Percentiles rank a stretch among this genome's conserved stretches.
Evolutionary conservation across 2,888 invertebrate genomes (phyloP).

Genomic region (Thereva nobilitata): DNA sequence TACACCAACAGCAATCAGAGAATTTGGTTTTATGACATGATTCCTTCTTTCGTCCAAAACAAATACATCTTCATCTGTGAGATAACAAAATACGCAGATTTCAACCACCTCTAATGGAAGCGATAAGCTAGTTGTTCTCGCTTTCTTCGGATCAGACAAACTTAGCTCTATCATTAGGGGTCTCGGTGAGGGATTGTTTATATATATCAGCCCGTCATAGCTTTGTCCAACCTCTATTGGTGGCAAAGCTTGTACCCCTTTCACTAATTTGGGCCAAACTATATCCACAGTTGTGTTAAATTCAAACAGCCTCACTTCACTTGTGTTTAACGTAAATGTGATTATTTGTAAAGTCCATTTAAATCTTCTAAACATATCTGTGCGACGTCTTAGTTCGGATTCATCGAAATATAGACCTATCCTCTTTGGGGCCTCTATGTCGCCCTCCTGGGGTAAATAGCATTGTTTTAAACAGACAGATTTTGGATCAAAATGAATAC

Average conservation of each 20-base stretch:
- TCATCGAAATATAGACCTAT: slow-evolving; percentile 53
- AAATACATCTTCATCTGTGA: slow-evolving; percentile 54
- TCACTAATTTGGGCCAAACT: slow-evolving; percentile 56
- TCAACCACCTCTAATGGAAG: slow-evolving; percentile 56
- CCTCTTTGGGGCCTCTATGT: slow-evolving; percentile 38
- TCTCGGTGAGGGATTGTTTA: slow-evolving; percentile 54
- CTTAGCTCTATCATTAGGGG: slow-evolving; percentile 52
- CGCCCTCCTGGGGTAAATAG: slow-evolving; percentile 48
- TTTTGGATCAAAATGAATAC: slow-evolving; percentile 73
- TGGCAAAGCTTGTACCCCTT: slow-evolving; percentile 50
- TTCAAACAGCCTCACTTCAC: slow-evolving; percentile 52
- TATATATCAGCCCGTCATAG: slow-evolving; percentile 50
- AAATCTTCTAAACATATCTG: slow-evolving; percentile 53
- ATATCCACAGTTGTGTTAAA: slow-evolving; percentile 55
- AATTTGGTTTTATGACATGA: slow-evolving; percentile 49
- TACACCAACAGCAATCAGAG: slow-evolving; percentile 50
- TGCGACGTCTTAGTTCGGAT: slow-evolving; percentile 52
- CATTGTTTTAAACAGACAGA: slow-evolving; percentile 64
- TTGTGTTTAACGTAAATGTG: slow-evolving; percentile 53
- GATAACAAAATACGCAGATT: slow-evolving; percentile 51
- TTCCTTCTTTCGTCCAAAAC: slow-evolving; percentile 49
- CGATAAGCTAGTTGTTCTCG: slow-evolving; percentile 50
- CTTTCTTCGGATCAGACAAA: slow-evolving; percentile 51
- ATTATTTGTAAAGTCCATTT: slow-evolving; percentile 52
- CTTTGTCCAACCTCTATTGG: slow-evolving; percentile 54